Percentiles rank a stretch among this genome's conserved stretches.
Conservation (phyloP, 23 tunicate species). For the Phallusia fumigata region DNA sequence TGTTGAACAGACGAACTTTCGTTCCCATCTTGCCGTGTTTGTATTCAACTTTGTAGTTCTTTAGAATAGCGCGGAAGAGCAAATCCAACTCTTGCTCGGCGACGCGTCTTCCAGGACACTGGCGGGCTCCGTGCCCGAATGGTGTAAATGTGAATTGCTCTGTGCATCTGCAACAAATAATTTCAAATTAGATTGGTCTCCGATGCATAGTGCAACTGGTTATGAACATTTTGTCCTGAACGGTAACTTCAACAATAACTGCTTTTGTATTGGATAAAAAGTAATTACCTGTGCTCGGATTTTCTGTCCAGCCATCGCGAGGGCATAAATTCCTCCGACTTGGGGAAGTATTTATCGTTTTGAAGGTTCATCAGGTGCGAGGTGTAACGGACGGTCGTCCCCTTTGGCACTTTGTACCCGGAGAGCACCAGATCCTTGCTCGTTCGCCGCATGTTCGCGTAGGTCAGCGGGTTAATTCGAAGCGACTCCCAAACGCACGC, state of each 20-base stretch:
- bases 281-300: constrained; percentile 54
- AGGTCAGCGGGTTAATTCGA: constrained; percentile 83
- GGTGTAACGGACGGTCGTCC: constrained; percentile 78
- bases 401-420: constrained; percentile 80
- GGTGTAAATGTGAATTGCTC: constrained; percentile 90
- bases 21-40: constrained; percentile 65
- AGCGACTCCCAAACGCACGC: constrained; percentile 80
- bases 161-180: constrained; percentile 45
- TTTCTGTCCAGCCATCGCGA: constrained; percentile 69
- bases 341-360: constrained; percentile 59
- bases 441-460: constrained; percentile 84
- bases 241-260: too few species aligned
- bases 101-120: constrained; percentile 83
- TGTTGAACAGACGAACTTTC: constrained; percentile 86
- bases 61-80: constrained; percentile 63
- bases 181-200: background rate
- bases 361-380: constrained; percentile 83
- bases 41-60: constrained; percentile 53
- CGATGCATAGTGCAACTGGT: too few species aligned
- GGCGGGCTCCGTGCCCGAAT: constrained; percentile 93
- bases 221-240: too few species aligned
- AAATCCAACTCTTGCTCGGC: constrained; percentile 89
- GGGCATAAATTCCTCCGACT: constrained; percentile 65
- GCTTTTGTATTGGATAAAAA: background rate
- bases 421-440: constrained; percentile 72